phyloP scores from a whole-genome alignment of 2,888 invertebrate species.

The Mayetiola destructor region DNA sequence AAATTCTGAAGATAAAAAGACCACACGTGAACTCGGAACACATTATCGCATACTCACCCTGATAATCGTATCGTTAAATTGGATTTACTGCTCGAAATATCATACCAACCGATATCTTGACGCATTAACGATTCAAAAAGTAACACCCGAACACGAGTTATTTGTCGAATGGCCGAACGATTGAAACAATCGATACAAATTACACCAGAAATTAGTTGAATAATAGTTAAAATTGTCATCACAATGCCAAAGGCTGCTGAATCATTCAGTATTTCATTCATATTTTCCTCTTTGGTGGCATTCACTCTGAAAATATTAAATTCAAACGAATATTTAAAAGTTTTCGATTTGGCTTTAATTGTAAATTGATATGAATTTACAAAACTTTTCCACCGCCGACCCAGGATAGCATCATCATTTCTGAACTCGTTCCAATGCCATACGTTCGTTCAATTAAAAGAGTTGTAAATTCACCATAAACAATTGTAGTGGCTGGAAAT shows the following conservation, averaged over 20 bases:
- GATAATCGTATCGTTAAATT: slow-evolving; percentile 61
- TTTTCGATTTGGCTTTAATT: too few species aligned
- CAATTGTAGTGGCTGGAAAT: slow-evolving; percentile 51
- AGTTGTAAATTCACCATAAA: slow-evolving; percentile 59
- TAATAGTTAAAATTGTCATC: slow-evolving; percentile 36
- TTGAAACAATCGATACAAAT: slow-evolving; percentile 54
- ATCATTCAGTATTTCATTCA: slow-evolving; percentile 46
- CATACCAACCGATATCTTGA: slow-evolving; percentile 63
- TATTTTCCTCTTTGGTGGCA: slow-evolving; percentile 41
- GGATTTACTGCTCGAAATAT: slow-evolving; percentile 43
- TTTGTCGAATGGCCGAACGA: slow-evolving; percentile 47
- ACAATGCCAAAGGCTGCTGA: slow-evolving; percentile 51
- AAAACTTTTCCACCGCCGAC: slow-evolving; percentile 50
- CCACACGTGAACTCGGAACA: too few species aligned
- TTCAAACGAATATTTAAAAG: too few species aligned
- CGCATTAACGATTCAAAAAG: slow-evolving; percentile 49
- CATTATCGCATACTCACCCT: slow-evolving; percentile 45
- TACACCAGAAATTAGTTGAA: slow-evolving; percentile 42
- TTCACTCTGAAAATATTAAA: slow-evolving; percentile 33
- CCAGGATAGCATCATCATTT: slow-evolving; percentile 41
- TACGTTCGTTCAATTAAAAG: slow-evolving; percentile 51
- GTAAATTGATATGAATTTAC: too few species aligned
- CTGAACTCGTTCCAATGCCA: slow-evolving; percentile 42
- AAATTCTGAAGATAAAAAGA: too few species aligned
- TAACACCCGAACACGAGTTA: slow-evolving; percentile 44